Conservation (phyloP, 1,140 invertebrate species). For the Nixonia krombeini region DNA sequence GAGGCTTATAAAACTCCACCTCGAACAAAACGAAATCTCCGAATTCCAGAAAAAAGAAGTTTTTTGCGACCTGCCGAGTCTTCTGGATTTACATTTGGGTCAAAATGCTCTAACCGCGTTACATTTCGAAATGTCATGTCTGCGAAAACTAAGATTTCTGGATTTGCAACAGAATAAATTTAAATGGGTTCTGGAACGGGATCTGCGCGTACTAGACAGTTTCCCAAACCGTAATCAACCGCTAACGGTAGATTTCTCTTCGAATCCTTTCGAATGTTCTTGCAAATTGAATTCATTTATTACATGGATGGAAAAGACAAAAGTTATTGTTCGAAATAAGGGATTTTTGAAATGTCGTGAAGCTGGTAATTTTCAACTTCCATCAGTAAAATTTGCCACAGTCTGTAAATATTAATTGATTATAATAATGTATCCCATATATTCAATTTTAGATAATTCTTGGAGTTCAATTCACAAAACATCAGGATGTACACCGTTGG, state of each 20-base stretch:
- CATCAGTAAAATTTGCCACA: too few relatives aligned
- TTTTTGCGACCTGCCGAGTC: constrained; percentile 79
- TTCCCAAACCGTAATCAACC: constrained; percentile 72
- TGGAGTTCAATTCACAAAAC: constrained; percentile 48
- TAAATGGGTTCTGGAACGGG: constrained; percentile 72
- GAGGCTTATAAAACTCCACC: constrained; percentile 79
- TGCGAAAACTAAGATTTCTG: constrained; percentile 78
- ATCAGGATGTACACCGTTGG: constrained; percentile 48
- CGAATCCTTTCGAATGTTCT: constrained; percentile 81
- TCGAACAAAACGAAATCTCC: constrained; percentile 85
- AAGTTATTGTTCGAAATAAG: constrained; percentile 75
- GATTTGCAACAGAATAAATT: constrained; percentile 83
- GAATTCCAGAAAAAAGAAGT: constrained; percentile 77
- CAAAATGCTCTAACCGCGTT: constrained; percentile 77
- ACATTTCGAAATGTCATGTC: constrained; percentile 79
- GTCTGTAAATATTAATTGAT: too few relatives aligned
- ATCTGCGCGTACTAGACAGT: constrained; percentile 75
- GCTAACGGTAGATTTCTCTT: constrained; percentile 78
- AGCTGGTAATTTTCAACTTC: constrained; percentile 49
- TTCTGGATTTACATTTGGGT: constrained; percentile 80
- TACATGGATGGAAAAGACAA: constrained; percentile 77
- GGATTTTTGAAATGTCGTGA: constrained; percentile 71
- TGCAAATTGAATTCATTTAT: constrained; percentile 76
- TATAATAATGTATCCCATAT: too few relatives aligned
- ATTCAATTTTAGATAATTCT: constrained; percentile 63